These are phyloP conservation scores for Rallus crepitans DNA, from an alignment of 2,797 vertebrate genomes.

Conservation along the genomic window DNA sequence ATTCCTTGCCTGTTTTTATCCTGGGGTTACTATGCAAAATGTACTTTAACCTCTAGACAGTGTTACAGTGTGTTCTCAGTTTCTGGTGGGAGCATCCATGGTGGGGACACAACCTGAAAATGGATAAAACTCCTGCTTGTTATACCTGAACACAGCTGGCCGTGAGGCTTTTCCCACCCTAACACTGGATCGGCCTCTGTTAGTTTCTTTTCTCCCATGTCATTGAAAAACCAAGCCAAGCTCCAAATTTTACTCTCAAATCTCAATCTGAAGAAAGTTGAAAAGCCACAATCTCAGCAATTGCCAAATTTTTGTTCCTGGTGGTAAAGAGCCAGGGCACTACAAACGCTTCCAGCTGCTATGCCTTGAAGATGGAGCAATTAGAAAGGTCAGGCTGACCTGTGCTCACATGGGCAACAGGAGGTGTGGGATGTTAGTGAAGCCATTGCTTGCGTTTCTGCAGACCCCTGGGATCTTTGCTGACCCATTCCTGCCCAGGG, in stretches of 20 bases:
- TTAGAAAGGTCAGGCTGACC: background rate
- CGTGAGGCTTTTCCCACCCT: background rate
- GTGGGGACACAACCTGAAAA: background rate
- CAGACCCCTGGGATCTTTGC: background rate
- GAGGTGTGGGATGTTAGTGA: rapidly evolving
- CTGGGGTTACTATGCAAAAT: background rate
- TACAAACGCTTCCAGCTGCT: background rate
- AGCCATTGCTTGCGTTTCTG: background rate
- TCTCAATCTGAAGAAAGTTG: background rate
- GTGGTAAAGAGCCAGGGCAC: background rate
- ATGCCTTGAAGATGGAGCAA: background rate
- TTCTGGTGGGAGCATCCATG: background rate
- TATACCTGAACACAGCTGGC: background rate
- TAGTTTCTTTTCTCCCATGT: background rate
- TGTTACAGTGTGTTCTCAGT: background rate
- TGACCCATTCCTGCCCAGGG: background rate
- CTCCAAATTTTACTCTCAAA: background rate
- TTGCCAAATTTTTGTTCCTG: background rate
- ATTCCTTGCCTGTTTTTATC: background rate
- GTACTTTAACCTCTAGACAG: background rate
- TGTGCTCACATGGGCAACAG: rapidly evolving
- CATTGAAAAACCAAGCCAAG: background rate
- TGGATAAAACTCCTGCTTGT: background rate
- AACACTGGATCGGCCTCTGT: background rate
- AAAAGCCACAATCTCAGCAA: background rate